Percentiles rank a stretch among this genome's conserved stretches.
These are phyloP conservation scores for Athene cunicularia DNA, from an alignment of 2,113 vertebrate species.

Conservation along the genomic window DNA sequence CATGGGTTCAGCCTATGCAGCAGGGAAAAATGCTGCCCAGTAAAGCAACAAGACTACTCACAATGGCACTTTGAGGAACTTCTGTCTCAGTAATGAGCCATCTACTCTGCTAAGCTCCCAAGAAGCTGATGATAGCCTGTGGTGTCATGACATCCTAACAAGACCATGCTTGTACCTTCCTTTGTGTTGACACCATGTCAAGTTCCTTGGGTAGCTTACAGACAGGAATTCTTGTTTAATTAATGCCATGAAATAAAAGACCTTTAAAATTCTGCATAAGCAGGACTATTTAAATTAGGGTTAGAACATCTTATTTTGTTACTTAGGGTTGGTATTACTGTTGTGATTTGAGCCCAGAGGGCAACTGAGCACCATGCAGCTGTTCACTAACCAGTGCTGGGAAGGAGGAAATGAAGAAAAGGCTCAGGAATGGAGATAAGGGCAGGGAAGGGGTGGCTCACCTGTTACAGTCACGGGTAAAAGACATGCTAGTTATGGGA, in stretches of 20 bases:
- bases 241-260: background rate
- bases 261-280: background rate
- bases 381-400: no score
- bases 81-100: background rate
- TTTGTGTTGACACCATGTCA: background rate
- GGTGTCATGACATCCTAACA: background rate
- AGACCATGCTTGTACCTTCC: background rate
- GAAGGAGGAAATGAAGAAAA: no score
- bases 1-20: background rate
- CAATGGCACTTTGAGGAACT: background rate
- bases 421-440: no score
- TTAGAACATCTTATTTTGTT: background rate
- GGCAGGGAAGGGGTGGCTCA: no score
- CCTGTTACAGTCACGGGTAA: no score
- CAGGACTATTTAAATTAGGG: background rate
- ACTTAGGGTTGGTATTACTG: background rate
- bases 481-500: no score
- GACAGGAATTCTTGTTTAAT: background rate
- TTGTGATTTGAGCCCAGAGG: no score
- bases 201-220: background rate
- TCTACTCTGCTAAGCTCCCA: background rate
- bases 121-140: background rate
- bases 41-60: background rate
- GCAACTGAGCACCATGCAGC: no score
- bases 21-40: background rate